These are phyloP conservation scores for Cebidichthys violaceus DNA, from an alignment of 2,113 vertebrate species.

Conservation along the genomic window DNA sequence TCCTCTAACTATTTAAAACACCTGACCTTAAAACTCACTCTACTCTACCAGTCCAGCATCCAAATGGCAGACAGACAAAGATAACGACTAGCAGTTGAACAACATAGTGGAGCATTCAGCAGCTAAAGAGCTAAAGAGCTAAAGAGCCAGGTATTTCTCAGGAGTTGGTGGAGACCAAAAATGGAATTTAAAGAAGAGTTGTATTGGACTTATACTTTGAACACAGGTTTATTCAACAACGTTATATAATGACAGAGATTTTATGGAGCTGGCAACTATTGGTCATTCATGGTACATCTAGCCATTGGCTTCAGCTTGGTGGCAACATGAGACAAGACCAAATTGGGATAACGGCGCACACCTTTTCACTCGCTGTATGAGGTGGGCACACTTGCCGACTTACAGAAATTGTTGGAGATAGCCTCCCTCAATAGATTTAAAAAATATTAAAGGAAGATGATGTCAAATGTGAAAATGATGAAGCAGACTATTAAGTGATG, in stretches of 20 bases:
- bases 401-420: not conserved
- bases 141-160: not conserved
- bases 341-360: not conserved
- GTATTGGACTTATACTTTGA: not conserved
- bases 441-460: not conserved
- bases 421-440: not conserved
- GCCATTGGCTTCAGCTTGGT: not conserved
- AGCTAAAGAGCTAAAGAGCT: not conserved
- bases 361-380: not conserved
- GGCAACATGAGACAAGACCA: not conserved
- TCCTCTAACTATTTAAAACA: not conserved
- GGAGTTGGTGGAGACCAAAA: not conserved
- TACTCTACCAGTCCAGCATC: not conserved
- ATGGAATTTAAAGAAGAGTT: not conserved
- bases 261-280: too few relatives aligned
- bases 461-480: slow-evolving; percentile 2
- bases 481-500: not conserved
- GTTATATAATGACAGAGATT: not conserved
- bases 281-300: not conserved
- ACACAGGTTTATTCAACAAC: not conserved
- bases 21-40: not conserved
- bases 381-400: too few relatives aligned
- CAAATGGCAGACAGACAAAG: not conserved
- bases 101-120: not conserved
- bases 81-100: not conserved